Evolutionary conservation across 37 sponge, comb jelly and placozoan genomes (phyloP), one percentile per base, ranked within the genome.

Genomic region (Oscarella lobularis): DNA sequence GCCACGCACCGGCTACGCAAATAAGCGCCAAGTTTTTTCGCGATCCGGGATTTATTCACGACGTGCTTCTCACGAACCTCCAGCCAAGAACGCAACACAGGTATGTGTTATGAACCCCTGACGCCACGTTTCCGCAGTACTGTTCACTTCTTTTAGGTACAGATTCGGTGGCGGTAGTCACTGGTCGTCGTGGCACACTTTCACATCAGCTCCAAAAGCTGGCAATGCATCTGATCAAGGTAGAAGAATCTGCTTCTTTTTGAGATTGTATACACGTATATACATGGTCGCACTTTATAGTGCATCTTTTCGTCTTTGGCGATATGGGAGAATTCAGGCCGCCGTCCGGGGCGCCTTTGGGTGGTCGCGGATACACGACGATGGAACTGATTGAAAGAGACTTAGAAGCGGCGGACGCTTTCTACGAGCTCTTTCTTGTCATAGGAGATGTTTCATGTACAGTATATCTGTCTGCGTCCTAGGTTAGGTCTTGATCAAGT

Each of bases 11-110:
- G 33, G 86, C 86, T 30, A 77, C 39, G 38, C 27, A 6, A 1
- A 37, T 68, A 35, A 20, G 60, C 14, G 9, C 60, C 20, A 3
- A 20, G 1, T 1, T 73, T 0, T 85, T 85, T 39, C 33, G 60
- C 0, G 67, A 81, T 67, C 86, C 86, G 33, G 86, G 86, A 33
- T 86, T 39, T 41, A 33, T 79, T 31, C 83, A 86, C 37, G 83
- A 82, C 39, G 87, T 82, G 0, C 35, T 86, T 14, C 65, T 86
- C 31, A 73, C 75, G 2, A 39, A 67, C 55, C 80, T 86, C 1
- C 9, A 32, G 27, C 78, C 83, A 1, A 68, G 55, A 39, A 78
- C 83, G 0, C 32, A 29, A 29, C 82, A 82, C 76, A 79, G 33
- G 39, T 86, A 82, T 65, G 76, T 76, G 36, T 82, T 55, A 35